A percentile compares a stretch with the other conserved stretches of the same genome.
Evolutionary conservation across 2,888 invertebrate genomes (phyloP).

Genomic region (Diplazon laetatorius): DNA sequence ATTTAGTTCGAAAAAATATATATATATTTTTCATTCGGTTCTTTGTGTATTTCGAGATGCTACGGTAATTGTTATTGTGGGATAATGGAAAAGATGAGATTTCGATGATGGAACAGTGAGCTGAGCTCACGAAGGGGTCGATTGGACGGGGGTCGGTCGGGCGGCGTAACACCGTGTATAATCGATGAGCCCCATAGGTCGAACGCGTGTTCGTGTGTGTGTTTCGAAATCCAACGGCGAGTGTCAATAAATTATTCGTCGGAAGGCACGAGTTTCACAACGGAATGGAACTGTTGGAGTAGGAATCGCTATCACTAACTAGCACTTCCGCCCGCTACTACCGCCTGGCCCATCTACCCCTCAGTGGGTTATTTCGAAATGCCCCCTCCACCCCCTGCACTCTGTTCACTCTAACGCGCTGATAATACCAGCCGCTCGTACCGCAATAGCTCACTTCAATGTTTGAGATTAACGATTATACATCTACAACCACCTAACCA

Average conservation of each 20-base stretch:
- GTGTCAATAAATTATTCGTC: slow-evolving; percentile 52
- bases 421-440: slow-evolving; percentile 37
- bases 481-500: slow-evolving; percentile 46
- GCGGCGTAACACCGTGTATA: slow-evolving; percentile 6
- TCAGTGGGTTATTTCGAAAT: slow-evolving; percentile 1
- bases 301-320: slow-evolving; percentile 29
- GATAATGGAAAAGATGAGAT: neutral
- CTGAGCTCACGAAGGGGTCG: neutral
- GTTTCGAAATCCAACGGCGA: slow-evolving; percentile 36
- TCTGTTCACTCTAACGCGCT: neutral
- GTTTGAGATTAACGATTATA: slow-evolving; percentile 51
- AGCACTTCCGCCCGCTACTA: slow-evolving; percentile 39
- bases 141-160: slow-evolving; percentile 9
- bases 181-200: slow-evolving; percentile 40
- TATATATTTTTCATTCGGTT: neutral
- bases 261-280: slow-evolving; percentile 15
- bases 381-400: neutral
- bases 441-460: slow-evolving; percentile 50
- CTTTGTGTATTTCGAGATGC: neutral
- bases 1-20: too few species aligned
- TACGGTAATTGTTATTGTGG: too few species aligned
- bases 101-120: neutral
- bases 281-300: slow-evolving; percentile 41
- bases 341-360: neutral
- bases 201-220: slow-evolving; percentile 8